Conservation (phyloP, 2,113 vertebrate genomes). For the Athene noctua region DNA sequence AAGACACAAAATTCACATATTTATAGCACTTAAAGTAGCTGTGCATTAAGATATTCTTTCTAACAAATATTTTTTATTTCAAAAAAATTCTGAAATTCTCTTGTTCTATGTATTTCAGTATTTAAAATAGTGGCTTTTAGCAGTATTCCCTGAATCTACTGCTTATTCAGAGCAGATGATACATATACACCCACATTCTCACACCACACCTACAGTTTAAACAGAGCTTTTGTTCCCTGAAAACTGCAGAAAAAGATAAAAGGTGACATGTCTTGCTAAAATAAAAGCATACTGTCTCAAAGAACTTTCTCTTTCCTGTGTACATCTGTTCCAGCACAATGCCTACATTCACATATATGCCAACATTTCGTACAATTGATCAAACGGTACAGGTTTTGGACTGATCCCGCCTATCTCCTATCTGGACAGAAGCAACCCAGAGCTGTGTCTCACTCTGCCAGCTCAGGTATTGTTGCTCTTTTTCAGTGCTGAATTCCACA, state of each 20-base stretch:
- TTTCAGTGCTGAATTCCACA: not conserved
- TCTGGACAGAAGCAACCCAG: rapidly evolving
- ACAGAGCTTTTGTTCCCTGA: not conserved
- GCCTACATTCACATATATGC: rapidly evolving
- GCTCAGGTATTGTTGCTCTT: not conserved
- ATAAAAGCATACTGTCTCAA: not conserved
- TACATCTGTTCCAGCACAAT: not conserved
- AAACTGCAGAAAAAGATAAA: not conserved
- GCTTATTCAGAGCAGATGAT: not conserved
- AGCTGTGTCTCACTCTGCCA: not conserved
- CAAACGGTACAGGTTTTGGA: rapidly evolving
- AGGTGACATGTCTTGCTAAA: not conserved
- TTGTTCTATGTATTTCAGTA: not conserved
- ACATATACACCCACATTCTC: not conserved
- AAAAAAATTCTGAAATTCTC: not conserved
- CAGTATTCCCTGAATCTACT: not conserved
- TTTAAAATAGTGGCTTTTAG: not conserved
- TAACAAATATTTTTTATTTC: not conserved
- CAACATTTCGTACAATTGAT: not conserved
- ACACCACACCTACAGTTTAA: not conserved
- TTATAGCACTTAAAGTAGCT: not conserved
- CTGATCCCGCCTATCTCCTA: not conserved
- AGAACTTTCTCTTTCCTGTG: not conserved
- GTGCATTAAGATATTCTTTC: too few species aligned
- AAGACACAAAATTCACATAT: not conserved